These are phyloP conservation scores for Caenorhabditis sulstoni DNA, from an alignment of 2,888 invertebrate species.

Conservation along the genomic window DNA sequence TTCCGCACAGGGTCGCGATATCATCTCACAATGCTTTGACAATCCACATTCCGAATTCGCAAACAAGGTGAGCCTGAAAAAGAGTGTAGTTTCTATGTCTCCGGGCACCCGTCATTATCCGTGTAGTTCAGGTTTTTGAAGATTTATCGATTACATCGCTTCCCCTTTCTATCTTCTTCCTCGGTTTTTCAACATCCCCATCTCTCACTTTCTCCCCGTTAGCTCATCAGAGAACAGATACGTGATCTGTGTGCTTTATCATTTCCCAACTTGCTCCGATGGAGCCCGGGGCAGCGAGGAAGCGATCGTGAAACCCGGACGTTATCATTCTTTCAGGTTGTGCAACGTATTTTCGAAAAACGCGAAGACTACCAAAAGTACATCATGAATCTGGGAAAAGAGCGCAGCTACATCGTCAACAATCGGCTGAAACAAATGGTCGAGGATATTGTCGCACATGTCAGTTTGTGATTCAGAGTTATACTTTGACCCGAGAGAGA, in stretches of 20 bases:
- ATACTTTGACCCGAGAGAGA: background rate
- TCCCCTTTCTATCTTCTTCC: background rate
- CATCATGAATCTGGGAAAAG: conserved; percentile 74
- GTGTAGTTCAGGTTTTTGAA: conserved; percentile 35
- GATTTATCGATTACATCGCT: conserved; percentile 35
- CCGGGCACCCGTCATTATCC: background rate
- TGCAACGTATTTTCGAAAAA: conserved; percentile 79
- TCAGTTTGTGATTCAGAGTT: conserved; percentile 48
- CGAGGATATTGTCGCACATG: conserved; percentile 75
- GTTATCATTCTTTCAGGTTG: conserved; percentile 61
- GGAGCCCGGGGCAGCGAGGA: conserved; percentile 5
- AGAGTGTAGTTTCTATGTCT: background rate
- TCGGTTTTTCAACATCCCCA: conserved; percentile 38
- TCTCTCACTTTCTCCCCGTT: too few relatives aligned
- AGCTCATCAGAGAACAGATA: conserved; percentile 56
- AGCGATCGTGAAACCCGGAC: background rate
- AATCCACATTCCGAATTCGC: conserved; percentile 79
- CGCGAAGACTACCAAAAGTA: conserved; percentile 77
- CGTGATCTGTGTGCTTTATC: conserved; percentile 61
- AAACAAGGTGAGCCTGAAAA: conserved; percentile 63
- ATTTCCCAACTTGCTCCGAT: conserved; percentile 15
- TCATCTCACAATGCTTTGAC: conserved; percentile 77
- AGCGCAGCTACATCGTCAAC: conserved; percentile 72
- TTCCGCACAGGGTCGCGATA: conserved; percentile 67
- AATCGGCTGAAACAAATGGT: conserved; percentile 73